Conservation (phyloP, 2,797 vertebrate species). For the Protonibea diacanthus region DNA sequence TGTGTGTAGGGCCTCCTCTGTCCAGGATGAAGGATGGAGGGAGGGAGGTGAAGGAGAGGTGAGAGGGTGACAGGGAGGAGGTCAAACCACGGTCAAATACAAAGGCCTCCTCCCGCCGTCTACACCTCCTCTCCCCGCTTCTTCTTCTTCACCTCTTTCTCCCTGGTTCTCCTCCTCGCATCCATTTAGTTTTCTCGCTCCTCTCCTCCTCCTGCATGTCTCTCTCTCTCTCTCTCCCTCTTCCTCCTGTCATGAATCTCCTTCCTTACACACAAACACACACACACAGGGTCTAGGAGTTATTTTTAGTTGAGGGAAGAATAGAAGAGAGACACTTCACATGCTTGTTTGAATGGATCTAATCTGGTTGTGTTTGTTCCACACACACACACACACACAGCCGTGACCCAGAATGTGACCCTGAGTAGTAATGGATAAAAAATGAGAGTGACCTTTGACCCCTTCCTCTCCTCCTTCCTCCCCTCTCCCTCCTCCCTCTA, state of each 20-base stretch:
- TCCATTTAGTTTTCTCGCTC: neutral
- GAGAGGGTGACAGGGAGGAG: constrained; percentile 72
- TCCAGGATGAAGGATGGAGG: constrained; percentile 76
- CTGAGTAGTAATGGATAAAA: constrained; percentile 78
- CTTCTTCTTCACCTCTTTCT: neutral
- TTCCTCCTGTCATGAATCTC: neutral
- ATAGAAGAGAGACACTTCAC: neutral
- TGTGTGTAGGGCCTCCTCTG: constrained; percentile 68
- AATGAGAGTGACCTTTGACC: constrained; percentile 74
- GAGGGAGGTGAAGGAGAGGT: constrained; percentile 81
- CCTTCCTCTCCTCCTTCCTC: constrained; percentile 21
- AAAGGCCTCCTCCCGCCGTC: constrained; percentile 55
- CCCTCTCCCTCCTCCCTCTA: constrained; percentile 22
- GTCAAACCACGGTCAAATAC: constrained; percentile 80
- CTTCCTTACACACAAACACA: constrained; percentile 8
- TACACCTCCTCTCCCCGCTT: constrained; percentile 25
- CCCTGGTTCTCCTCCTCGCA: neutral
- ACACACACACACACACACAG: constrained; percentile 37
- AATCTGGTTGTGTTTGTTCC: constrained; percentile 11
- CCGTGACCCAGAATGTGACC: constrained; percentile 68
- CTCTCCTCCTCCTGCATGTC: neutral
- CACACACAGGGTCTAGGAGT: neutral
- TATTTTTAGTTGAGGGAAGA: constrained; percentile 50
- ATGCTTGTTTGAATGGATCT: constrained; percentile 23
- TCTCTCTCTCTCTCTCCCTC: neutral